Percentiles rank a stretch among this genome's conserved stretches.
Evolutionary conservation across 2,888 invertebrate genomes (phyloP).

Genomic region (Acleris cristana): DNA sequence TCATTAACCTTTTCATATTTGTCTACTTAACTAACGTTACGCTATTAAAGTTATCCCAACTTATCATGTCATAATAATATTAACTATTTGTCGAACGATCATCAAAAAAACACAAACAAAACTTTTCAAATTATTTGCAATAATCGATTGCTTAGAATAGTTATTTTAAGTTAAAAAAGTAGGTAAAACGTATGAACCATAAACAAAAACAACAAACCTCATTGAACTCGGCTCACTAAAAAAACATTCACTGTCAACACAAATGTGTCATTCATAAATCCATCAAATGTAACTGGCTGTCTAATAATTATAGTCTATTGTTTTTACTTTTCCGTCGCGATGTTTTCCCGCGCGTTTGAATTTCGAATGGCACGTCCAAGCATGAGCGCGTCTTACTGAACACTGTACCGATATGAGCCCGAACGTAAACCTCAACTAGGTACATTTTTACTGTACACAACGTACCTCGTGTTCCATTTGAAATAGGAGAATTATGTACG

Average conservation of each 20-base stretch:
- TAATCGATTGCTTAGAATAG: too few species aligned
- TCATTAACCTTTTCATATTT: too few species aligned
- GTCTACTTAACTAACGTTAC: too few species aligned
- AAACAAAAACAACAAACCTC: slow-evolving; percentile 26
- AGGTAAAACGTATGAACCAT: not conserved
- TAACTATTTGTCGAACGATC: too few species aligned
- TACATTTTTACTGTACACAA: slow-evolving; percentile 27
- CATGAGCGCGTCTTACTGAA: slow-evolving; percentile 26
- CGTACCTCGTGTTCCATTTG: slow-evolving; percentile 13
- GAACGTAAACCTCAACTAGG: slow-evolving; percentile 20
- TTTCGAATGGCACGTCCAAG: slow-evolving; percentile 23
- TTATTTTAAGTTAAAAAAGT: too few species aligned
- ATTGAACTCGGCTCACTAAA: slow-evolving; percentile 25
- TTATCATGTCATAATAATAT: too few species aligned
- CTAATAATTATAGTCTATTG: slow-evolving; percentile 19
- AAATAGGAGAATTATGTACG: slow-evolving; percentile 24
- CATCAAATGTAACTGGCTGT: slow-evolving; percentile 24
- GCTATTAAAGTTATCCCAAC: too few species aligned
- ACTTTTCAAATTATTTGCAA: too few species aligned
- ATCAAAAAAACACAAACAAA: too few species aligned
- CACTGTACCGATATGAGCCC: slow-evolving; percentile 25
- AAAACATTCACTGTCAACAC: slow-evolving; percentile 33
- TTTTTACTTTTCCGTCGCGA: slow-evolving; percentile 23
- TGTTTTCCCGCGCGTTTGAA: slow-evolving; percentile 35
- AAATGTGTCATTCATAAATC: slow-evolving; percentile 25